phyloP scores from a whole-genome alignment of 2,888 invertebrate genomes.

The Lamellibrachia columna region DNA sequence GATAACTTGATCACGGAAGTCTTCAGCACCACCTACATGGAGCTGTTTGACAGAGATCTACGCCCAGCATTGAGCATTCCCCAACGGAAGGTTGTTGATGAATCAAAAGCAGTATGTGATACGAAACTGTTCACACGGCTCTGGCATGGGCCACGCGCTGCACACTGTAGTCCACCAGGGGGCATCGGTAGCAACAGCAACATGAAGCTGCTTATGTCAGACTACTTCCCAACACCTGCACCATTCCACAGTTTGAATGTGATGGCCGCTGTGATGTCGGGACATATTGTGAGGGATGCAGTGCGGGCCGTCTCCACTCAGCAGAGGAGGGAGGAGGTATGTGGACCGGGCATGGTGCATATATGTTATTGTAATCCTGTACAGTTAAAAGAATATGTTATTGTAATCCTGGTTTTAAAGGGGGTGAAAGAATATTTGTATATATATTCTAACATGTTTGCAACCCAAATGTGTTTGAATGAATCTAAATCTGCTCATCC shows the following conservation, averaged over 20 bases:
- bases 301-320: background rate
- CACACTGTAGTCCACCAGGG: background rate
- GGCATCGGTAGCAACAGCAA: background rate
- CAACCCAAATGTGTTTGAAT: too few species aligned
- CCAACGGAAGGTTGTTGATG: background rate
- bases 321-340: background rate
- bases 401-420: too few species aligned
- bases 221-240: background rate
- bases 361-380: too few species aligned
- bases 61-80: background rate
- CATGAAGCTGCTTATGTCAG: background rate
- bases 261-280: background rate
- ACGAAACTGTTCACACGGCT: constrained; percentile 9
- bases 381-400: too few species aligned
- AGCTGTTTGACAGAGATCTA: constrained; percentile 29
- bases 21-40: constrained; percentile 33
- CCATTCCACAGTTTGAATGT: background rate
- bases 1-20: constrained; percentile 36
- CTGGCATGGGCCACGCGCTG: background rate
- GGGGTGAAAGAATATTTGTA: too few species aligned
- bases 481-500: too few species aligned
- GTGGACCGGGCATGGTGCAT: background rate
- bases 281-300: background rate
- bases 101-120: background rate
- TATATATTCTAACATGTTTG: too few species aligned